Percentiles rank a stretch among this genome's conserved stretches.
These are phyloP conservation scores for Teleopsis dalmanni DNA, from an alignment of 1,140 invertebrate species.

Conservation along the genomic window DNA sequence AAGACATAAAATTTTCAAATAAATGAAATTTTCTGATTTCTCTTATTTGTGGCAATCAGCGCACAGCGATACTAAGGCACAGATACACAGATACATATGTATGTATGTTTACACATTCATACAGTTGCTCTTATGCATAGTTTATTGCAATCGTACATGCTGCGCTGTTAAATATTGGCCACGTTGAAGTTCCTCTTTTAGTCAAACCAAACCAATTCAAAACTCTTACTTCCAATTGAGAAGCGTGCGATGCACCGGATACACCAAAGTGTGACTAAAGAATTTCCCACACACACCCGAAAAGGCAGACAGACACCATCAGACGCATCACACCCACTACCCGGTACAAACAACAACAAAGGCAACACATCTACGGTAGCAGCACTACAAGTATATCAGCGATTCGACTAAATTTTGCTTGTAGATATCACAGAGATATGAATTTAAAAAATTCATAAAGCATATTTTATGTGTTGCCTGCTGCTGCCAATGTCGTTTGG, in stretches of 20 bases:
- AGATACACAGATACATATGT: slow-evolving; percentile 1
- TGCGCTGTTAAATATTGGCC: neutral
- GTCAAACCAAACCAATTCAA: no score
- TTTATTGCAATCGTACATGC: no score
- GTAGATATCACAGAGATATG: slow-evolving; percentile 6
- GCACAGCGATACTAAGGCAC: no score
- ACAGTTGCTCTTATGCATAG: no score
- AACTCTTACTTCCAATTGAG: no score
- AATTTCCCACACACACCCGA: slow-evolving; percentile 10
- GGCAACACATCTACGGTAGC: neutral
- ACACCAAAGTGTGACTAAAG: slow-evolving; percentile 13
- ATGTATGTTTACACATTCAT: neutral
- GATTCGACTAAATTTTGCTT: neutral
- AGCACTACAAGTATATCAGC: neutral
- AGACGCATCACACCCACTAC: no score
- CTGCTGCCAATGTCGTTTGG: neutral
- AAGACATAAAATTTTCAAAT: slow-evolving; percentile 14
- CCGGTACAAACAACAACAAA: neutral
- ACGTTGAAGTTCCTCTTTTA: no score
- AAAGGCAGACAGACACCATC: neutral
- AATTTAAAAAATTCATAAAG: slow-evolving; percentile 9
- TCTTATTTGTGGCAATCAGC: slow-evolving; percentile 15
- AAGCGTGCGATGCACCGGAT: slow-evolving; percentile 8
- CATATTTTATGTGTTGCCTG: neutral
- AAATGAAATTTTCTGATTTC: slow-evolving; percentile 12